A percentile compares a stretch with the other conserved stretches of the same genome.
These are phyloP conservation scores for Kryptolebias ocellatus DNA, from an alignment of 2,797 vertebrate genomes.

Conservation along the genomic window DNA sequence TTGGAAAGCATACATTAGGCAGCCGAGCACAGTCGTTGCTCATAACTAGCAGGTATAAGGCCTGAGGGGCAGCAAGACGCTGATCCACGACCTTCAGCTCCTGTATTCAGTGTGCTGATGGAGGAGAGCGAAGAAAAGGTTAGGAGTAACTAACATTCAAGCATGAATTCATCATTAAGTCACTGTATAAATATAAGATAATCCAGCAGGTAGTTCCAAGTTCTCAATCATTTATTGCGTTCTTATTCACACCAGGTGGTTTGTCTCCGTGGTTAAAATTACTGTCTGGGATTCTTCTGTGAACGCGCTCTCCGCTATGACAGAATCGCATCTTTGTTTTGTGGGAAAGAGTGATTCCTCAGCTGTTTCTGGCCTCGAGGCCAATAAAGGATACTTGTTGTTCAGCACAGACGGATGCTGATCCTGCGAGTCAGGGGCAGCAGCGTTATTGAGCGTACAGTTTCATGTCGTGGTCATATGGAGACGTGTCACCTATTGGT, in stretches of 20 bases:
- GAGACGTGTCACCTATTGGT: neutral
- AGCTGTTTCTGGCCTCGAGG: constrained; percentile 24
- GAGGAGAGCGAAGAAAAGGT: neutral
- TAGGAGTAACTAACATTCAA: neutral
- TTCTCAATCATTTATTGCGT: neutral
- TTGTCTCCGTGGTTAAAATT: constrained; percentile 4
- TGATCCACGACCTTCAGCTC: neutral
- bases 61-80: neutral
- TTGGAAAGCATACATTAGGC: neutral
- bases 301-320: constrained; percentile 9
- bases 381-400: neutral
- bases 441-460: neutral
- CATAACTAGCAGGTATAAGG: neutral
- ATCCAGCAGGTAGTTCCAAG: neutral
- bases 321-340: constrained; percentile 25
- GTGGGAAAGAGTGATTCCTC: constrained; percentile 24
- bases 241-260: constrained; percentile 3
- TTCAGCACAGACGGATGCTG: constrained; percentile 12
- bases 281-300: neutral
- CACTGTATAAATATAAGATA: neutral
- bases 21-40: neutral
- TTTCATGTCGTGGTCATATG: constrained; percentile 11
- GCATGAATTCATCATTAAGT: neutral
- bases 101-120: neutral
- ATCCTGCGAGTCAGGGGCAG: constrained; percentile 2